Evolutionary conservation across 2,888 invertebrate species (phyloP).

Genomic region (Hybos culiciformis): DNA sequence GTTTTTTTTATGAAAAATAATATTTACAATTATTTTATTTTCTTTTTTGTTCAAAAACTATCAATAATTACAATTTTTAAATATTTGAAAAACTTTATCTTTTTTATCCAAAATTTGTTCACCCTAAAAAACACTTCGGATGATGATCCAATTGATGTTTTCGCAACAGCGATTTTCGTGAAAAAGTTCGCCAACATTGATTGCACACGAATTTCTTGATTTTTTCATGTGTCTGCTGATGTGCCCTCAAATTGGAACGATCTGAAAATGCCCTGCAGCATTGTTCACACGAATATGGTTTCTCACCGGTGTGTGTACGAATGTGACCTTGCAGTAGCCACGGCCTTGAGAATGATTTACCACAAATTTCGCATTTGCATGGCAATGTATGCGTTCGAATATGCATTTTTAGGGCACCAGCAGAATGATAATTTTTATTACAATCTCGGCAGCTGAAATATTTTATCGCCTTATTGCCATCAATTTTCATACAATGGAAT

Average conservation of each 20-base stretch:
- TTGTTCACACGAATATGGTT: constrained; percentile 31
- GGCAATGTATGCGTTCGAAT: constrained; percentile 33
- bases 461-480: constrained; percentile 71
- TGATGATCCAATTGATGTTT: constrained; percentile 20
- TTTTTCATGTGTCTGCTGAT: constrained; percentile 33
- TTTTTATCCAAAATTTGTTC: not conserved
- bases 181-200: constrained; percentile 32
- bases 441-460: constrained; percentile 39
- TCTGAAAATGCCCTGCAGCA: constrained; percentile 34
- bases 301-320: constrained; percentile 33
- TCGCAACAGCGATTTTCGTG: constrained; percentile 33
- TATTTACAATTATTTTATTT: not conserved
- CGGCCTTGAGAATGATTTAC: constrained; percentile 33
- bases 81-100: not conserved
- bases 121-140: not conserved
- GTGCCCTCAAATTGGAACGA: constrained; percentile 33
- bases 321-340: constrained; percentile 34
- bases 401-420: constrained; percentile 34
- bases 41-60: not conserved
- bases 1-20: not conserved
- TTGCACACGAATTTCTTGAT: constrained; percentile 33
- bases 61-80: not conserved
- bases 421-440: constrained; percentile 31
- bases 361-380: constrained; percentile 33
- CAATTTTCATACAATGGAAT: constrained; percentile 82